phyloP scores from a whole-genome alignment of 2,113 vertebrate genomes.

The Burhinus oedicnemus region DNA sequence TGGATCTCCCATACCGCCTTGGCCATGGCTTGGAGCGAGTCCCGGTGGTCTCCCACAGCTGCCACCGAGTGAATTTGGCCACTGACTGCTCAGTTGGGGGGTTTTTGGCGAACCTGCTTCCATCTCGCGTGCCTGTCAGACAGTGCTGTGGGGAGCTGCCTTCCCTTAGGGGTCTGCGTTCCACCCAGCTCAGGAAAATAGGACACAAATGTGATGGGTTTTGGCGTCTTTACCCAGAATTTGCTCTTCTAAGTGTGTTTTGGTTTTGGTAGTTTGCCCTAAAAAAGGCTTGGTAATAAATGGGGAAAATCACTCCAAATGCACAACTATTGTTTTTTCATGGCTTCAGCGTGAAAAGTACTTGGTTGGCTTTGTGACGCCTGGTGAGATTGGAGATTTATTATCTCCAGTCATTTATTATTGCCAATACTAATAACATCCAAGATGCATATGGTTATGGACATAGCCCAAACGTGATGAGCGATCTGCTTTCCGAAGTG shows the following conservation, averaged over 20 bases:
- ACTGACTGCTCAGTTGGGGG: neutral
- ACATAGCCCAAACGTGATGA: rapidly evolving
- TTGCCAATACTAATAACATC: neutral
- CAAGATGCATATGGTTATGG: neutral
- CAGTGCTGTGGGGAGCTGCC: neutral
- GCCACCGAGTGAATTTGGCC: neutral
- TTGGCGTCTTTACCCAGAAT: neutral
- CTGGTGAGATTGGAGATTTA: no score
- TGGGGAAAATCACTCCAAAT: neutral
- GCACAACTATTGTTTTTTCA: no score
- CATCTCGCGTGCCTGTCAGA: rapidly evolving
- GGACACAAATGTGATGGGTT: no score
- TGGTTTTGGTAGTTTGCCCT: neutral
- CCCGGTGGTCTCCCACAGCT: neutral
- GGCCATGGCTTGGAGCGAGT: rapidly evolving
- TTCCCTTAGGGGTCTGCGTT: neutral
- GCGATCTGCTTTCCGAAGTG: neutral
- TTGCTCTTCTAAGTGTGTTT: rapidly evolving
- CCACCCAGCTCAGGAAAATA: no score
- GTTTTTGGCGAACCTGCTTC: neutral
- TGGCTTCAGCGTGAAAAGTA: neutral
- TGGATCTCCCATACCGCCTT: rapidly evolving
- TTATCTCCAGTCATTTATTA: neutral
- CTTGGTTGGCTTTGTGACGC: neutral
- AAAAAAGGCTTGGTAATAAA: neutral